A percentile compares a stretch with the other conserved stretches of the same genome.
phyloP scores from a whole-genome alignment of 2,113 vertebrate species.

The Carettochelys insculpta region DNA sequence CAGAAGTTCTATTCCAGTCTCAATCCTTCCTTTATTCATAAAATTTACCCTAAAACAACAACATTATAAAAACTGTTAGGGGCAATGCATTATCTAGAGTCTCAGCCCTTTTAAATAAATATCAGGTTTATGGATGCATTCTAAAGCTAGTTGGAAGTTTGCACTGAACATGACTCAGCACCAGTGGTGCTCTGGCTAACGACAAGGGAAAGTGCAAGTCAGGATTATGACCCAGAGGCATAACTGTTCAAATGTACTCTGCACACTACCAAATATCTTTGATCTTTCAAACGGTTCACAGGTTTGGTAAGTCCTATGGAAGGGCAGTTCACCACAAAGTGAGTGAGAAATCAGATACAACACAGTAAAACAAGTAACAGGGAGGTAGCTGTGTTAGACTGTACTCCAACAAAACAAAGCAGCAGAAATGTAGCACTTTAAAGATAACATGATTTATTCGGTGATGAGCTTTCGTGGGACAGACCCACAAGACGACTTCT shows the following conservation, averaged over 20 bases:
- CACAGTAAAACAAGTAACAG: no score
- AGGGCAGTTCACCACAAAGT: neutral
- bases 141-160: neutral
- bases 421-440: no score
- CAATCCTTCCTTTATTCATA: neutral
- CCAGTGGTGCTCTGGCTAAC: neutral
- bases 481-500: no score
- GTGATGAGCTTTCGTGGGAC: no score
- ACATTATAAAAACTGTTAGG: neutral
- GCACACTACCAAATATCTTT: neutral
- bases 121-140: neutral
- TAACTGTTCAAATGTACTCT: neutral
- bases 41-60: neutral
- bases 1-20: neutral
- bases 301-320: neutral
- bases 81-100: neutral
- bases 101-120: neutral
- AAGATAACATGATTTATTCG: no score
- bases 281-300: no score
- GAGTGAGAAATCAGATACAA: no score
- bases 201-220: neutral
- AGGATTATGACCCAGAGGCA: neutral
- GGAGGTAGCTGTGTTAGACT: no score
- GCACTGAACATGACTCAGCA: neutral
- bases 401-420: no score